These are phyloP conservation scores for Pavo muticus DNA, from an alignment of 2,113 vertebrate genomes.

Conservation along the genomic window DNA sequence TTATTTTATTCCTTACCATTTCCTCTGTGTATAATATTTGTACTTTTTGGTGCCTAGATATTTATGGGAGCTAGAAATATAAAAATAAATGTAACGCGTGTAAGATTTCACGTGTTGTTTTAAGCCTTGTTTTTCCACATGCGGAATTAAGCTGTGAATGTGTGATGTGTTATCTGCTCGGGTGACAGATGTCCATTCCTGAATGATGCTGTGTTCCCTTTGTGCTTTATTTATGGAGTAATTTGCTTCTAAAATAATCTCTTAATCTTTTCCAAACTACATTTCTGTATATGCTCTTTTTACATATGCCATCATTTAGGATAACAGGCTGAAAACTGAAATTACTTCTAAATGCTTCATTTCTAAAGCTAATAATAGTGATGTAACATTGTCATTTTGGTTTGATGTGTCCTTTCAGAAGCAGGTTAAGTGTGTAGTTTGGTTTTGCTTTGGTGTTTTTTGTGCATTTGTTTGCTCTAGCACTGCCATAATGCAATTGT, in stretches of 20 bases:
- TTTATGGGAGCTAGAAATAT: constrained; percentile 61
- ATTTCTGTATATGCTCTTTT: constrained; percentile 50
- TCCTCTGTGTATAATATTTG: constrained; percentile 39
- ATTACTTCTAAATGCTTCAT: constrained; percentile 52
- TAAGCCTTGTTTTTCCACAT: constrained; percentile 28
- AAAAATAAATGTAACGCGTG: constrained; percentile 27
- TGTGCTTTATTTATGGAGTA: constrained; percentile 52
- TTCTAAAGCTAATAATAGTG: constrained; percentile 56
- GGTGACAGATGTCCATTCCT: constrained; percentile 55
- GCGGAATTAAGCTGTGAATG: constrained; percentile 17
- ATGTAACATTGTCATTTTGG: constrained; percentile 13
- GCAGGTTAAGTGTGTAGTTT: constrained; percentile 25
- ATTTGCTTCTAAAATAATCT: constrained; percentile 71
- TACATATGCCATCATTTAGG: constrained; percentile 60
- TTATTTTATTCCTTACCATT: constrained; percentile 28
- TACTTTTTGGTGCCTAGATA: constrained; percentile 31
- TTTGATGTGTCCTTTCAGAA: constrained; percentile 58
- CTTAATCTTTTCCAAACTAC: constrained; percentile 64
- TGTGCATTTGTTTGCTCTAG: constrained; percentile 30
- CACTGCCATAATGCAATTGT: constrained; percentile 55
- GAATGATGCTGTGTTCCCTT: constrained; percentile 42
- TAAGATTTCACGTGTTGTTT: constrained; percentile 32
- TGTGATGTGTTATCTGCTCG: constrained; percentile 51
- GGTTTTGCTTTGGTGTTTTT: constrained; percentile 39
- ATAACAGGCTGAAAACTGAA: constrained; percentile 44